Evolutionary conservation across 2,888 invertebrate genomes (phyloP).

Genomic region (Plebejus argus): DNA sequence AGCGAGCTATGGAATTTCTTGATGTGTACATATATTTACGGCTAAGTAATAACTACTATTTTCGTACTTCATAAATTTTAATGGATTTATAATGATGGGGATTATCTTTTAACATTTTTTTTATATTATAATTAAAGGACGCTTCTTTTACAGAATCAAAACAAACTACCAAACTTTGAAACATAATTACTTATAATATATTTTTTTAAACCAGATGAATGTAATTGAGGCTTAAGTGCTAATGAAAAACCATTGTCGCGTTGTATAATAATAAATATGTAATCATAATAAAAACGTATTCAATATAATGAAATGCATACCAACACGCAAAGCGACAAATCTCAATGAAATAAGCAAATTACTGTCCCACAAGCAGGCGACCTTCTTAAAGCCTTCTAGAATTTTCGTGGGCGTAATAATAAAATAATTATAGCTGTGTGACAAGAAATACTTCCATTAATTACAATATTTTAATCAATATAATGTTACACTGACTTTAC

Average conservation of each 20-base stretch:
- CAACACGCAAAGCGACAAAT: constrained; percentile 27
- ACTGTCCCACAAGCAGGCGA: constrained; percentile 26
- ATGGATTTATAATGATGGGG: too few species aligned
- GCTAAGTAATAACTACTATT: too few species aligned
- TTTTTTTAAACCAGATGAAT: background rate
- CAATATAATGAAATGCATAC: constrained; percentile 28
- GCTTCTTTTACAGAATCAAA: too few species aligned
- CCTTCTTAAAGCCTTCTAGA: constrained; percentile 29
- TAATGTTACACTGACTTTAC: background rate
- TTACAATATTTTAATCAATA: constrained; percentile 9
- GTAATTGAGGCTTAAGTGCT: background rate
- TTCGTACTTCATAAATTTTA: too few species aligned
- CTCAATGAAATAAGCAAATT: constrained; percentile 29
- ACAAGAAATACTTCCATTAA: constrained; percentile 28
- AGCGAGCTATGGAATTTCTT: too few species aligned
- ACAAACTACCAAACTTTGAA: too few species aligned
- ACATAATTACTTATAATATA: background rate
- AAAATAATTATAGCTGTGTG: constrained; percentile 21
- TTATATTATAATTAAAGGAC: too few species aligned
- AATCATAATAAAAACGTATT: constrained; percentile 23
- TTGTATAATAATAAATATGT: constrained; percentile 18
- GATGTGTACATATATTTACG: too few species aligned
- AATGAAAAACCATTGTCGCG: constrained; percentile 1
- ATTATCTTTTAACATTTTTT: too few species aligned
- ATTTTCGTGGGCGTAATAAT: constrained; percentile 27